Evolutionary conservation across 2,888 invertebrate genomes (phyloP).

Genomic region (Cordilura impudica): DNA sequence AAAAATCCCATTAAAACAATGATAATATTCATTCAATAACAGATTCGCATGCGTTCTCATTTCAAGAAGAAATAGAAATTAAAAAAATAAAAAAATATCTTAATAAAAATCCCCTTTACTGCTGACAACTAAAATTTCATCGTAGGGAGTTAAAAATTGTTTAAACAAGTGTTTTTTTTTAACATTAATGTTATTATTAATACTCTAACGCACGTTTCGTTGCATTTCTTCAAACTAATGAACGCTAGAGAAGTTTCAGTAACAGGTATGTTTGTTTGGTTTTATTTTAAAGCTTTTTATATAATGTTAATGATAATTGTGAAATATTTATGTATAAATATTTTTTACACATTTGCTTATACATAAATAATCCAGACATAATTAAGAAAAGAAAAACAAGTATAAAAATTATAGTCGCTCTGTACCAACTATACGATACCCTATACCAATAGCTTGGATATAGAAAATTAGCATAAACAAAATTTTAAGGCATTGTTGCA

Average conservation of each 20-base stretch:
- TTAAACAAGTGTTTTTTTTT: constrained; percentile 32
- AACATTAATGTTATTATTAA: constrained; percentile 48
- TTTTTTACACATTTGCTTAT: neutral
- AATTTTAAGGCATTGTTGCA: no score
- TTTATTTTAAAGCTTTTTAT: neutral
- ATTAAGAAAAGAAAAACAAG: no score
- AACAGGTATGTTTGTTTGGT: constrained; percentile 38
- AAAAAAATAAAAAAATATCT: neutral
- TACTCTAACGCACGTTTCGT: constrained; percentile 27
- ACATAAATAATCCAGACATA: no score
- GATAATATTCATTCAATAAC: constrained; percentile 11
- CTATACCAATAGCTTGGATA: no score
- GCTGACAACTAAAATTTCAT: neutral
- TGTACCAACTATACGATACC: no score
- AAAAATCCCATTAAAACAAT: neutral
- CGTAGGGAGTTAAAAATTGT: neutral
- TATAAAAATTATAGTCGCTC: no score
- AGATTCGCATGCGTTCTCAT: constrained; percentile 27
- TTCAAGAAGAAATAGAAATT: constrained; percentile 6
- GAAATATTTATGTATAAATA: neutral
- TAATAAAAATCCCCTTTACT: neutral
- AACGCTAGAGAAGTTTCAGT: constrained; percentile 35
- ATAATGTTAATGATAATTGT: neutral
- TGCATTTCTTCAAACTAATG: constrained; percentile 44
- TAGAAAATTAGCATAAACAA: no score